These are phyloP conservation scores for Ophioderma brevispina DNA, from an alignment of 35 echinoderm and acorn worm genomes.

Conservation along the genomic window DNA sequence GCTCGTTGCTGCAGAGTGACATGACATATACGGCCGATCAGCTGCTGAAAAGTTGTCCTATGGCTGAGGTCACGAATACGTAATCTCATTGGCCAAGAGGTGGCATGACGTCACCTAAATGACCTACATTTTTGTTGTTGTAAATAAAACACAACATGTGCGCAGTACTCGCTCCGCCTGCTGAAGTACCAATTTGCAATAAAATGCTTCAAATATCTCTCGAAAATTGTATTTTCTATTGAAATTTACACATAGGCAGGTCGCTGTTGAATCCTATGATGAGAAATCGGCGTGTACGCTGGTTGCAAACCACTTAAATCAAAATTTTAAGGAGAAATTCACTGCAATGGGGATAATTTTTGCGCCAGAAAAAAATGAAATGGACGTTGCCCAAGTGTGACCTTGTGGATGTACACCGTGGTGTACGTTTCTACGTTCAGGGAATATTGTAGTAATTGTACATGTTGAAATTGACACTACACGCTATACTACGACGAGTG, in stretches of 20 bases:
- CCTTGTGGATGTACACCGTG: too few species aligned
- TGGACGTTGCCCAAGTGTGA: neutral
- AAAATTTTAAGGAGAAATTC: neutral
- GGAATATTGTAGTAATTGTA: too few species aligned
- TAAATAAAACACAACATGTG: constrained; percentile 5
- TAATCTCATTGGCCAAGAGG: neutral
- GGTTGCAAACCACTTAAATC: too few species aligned
- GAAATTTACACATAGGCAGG: neutral
- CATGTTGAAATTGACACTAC: too few species aligned
- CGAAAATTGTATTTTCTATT: neutral
- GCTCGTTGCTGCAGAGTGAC: constrained; percentile 3
- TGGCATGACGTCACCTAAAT: neutral
- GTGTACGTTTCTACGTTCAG: too few species aligned
- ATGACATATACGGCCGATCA: neutral
- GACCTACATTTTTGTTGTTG: constrained; percentile 12
- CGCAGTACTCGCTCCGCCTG: neutral
- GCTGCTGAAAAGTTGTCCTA: neutral
- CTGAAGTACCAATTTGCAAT: neutral
- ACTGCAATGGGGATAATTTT: neutral
- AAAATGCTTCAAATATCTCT: neutral
- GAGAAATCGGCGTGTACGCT: neutral
- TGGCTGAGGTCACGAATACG: neutral
- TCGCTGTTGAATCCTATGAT: neutral
- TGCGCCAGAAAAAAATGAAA: neutral
- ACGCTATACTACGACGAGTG: too few species aligned